Percentiles rank a stretch among this genome's conserved stretches.
These are phyloP conservation scores for Darevskia nairensis DNA, from an alignment of 2,797 vertebrate species.

Conservation along the genomic window DNA sequence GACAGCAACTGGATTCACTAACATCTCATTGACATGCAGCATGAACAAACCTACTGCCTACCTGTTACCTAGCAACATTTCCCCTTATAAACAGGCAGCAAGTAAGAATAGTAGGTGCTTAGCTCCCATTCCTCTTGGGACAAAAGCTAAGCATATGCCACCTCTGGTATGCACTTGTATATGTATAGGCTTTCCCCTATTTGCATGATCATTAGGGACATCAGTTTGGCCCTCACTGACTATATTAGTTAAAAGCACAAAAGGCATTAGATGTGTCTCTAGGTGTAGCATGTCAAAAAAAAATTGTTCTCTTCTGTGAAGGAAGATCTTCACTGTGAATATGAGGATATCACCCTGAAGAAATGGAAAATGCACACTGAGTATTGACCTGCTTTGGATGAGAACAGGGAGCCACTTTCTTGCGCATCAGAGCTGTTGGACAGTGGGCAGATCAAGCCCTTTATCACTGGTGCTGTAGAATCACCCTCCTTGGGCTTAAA, in stretches of 20 bases:
- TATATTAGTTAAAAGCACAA: not conserved
- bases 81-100: not conserved
- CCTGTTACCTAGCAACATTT: slow-evolving; percentile 16
- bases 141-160: not conserved
- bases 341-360: not conserved
- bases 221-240: not conserved
- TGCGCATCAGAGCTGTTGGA: not conserved
- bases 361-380: not conserved
- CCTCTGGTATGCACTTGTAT: not conserved
- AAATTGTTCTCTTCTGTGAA: not conserved
- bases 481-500: too few species aligned
- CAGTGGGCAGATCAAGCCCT: not conserved
- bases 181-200: not conserved
- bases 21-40: not conserved
- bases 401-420: not conserved
- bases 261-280: not conserved
- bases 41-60: not conserved
- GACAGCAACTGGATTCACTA: not conserved
- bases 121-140: not conserved
- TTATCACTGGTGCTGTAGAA: not conserved
- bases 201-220: not conserved
- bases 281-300: not conserved
- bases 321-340: not conserved
- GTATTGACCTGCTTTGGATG: not conserved
- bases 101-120: slow-evolving; percentile 1